Evolutionary conservation across 2,113 vertebrate species (phyloP), one percentile per base, ranked within the genome.

Genomic region (Rattus rattus): DNA sequence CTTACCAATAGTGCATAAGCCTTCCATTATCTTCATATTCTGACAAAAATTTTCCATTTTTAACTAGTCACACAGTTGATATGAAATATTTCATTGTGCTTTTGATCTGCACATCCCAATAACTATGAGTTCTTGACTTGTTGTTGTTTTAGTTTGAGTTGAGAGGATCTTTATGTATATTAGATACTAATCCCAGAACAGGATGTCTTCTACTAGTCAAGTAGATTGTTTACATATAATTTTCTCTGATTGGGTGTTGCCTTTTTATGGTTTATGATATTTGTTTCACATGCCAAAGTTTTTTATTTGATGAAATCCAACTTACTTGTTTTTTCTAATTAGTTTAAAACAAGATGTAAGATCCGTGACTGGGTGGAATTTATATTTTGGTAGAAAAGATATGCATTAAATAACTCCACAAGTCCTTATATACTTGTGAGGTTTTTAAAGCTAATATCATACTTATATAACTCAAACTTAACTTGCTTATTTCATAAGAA

Each of bases 261-360:
- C 16, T n/a, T 89, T 56, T 79, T 56, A 24, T 22, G 54, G 22
- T 39, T 47, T 26, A 61, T 22, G n/a, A 0, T n/a, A 69, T 61
- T 39, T 13, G 13, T 85, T 43, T 79, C 47, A 88, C 19, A 33
- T 14, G 65, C 8, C 33, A 92, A 91, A 26, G 7, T 14, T 39
- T 77, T 92, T 77, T 28, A 83, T 54, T 43, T 77, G 39, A 43
- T 92, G 39, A 94, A 90, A 2, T 84, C 5, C 4, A 89, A 54
- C 26, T 65, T 61, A 70, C 36, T 3, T 75, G 22, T 70, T 75
- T 72, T 30, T 77, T 77, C 17, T 56, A 3, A 81, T 43, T 72
- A 89, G 7, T 93, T 91, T 91, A 93, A 94, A 95, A 33, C 52
- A 92, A 67, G 10, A 19, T 26, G 19, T 80, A 92, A 49, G 13